phyloP scores from a whole-genome alignment of 2,888 invertebrate species.

The Diadromus collaris region DNA sequence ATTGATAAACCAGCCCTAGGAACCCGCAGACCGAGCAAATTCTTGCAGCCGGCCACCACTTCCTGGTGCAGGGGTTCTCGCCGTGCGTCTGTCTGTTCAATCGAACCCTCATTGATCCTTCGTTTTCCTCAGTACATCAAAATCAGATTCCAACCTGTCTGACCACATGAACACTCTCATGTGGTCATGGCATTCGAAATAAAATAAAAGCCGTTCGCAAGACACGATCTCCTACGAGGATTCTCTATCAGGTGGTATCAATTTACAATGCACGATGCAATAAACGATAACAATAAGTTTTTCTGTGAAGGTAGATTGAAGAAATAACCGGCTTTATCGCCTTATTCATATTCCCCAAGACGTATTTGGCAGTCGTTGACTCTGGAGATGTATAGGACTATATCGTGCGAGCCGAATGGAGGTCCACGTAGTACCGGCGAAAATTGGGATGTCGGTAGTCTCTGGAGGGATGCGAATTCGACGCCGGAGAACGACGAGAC shows the following conservation, averaged over 20 bases:
- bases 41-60: slow-evolving; percentile 75
- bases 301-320: neutral
- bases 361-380: neutral
- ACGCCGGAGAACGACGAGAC: slow-evolving; percentile 11
- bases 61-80: slow-evolving; percentile 57
- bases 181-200: neutral
- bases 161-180: neutral
- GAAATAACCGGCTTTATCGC: neutral
- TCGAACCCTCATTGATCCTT: neutral
- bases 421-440: slow-evolving; percentile 5
- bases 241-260: neutral
- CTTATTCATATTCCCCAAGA: slow-evolving; percentile 9
- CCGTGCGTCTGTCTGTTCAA: neutral
- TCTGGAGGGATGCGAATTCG: slow-evolving; percentile 28
- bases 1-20: slow-evolving; percentile 76
- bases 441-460: slow-evolving; percentile 26
- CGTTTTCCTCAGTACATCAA: neutral
- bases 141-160: neutral
- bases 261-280: neutral
- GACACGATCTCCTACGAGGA: neutral
- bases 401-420: slow-evolving; percentile 24
- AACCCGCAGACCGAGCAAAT: slow-evolving; percentile 72
- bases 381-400: neutral
- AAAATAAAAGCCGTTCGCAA: neutral
- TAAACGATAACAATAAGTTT: slow-evolving; percentile 8